Conservation (phyloP, 1,140 invertebrate genomes). For the Formica exsecta region DNA sequence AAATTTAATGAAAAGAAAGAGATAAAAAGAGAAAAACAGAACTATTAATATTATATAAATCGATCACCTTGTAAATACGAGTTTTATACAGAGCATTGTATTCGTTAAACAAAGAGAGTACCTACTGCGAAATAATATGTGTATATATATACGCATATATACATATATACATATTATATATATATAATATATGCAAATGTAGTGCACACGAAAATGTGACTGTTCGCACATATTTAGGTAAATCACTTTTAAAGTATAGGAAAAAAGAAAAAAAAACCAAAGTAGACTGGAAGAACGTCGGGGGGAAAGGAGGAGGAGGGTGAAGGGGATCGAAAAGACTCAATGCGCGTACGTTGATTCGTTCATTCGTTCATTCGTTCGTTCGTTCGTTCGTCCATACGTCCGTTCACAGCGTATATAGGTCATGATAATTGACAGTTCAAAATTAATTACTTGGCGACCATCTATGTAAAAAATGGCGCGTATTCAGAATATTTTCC, state of each 20-base stretch:
- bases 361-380: slow-evolving; percentile 54
- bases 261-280: slow-evolving; percentile 68
- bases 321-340: slow-evolving; percentile 30
- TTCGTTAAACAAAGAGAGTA: slow-evolving; percentile 81
- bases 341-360: slow-evolving; percentile 64
- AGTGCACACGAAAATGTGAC: slow-evolving; percentile 77
- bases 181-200: slow-evolving; percentile 78
- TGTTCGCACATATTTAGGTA: slow-evolving; percentile 77
- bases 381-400: slow-evolving; percentile 35
- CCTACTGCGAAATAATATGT: slow-evolving; percentile 80
- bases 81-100: slow-evolving; percentile 87
- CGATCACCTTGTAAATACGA: slow-evolving; percentile 85
- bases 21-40: slow-evolving; percentile 47
- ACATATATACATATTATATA: slow-evolving; percentile 75
- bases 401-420: slow-evolving; percentile 23
- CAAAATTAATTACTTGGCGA: slow-evolving; percentile 29
- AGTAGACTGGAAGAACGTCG: slow-evolving; percentile 73
- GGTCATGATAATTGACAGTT: slow-evolving; percentile 8
- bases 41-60: slow-evolving; percentile 78
- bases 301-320: slow-evolving; percentile 7
- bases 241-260: slow-evolving; percentile 82
- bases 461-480: slow-evolving; percentile 7
- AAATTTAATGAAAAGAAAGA: slow-evolving; percentile 47
- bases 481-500: slow-evolving; percentile 16
- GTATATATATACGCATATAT: slow-evolving; percentile 74